Base-by-base conservation (phyloP, 2,888 invertebrate species). In the Argynnis bischoffii region DNA sequence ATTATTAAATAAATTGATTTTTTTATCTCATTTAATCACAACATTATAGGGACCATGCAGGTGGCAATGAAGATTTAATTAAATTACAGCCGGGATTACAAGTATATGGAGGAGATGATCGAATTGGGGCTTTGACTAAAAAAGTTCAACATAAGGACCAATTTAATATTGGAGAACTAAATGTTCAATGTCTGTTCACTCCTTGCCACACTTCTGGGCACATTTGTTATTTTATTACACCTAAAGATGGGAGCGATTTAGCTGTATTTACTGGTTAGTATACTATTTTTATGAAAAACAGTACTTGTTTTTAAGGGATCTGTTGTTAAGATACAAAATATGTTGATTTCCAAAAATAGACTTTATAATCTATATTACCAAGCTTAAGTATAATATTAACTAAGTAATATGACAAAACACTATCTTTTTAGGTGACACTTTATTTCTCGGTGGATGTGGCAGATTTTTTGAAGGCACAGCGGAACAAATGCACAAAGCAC, bases 171-270 rank as follows among this genome's bases (percentile, higher is more conserved):
- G 98, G 98, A 0, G 92, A 93, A 56, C 90, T 99, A 56, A 94
- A 94, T 70, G 95, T 99, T 0, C 93, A 94, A 69, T 99, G 98
- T 82, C 87, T 99, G 47, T 96, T 95, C 75, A 99, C 99, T 2
- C 99, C 99, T 0, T 99, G 99, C 82, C 99, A 99, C 79, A 99
- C 99, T 0, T 93, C 94, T 1, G 99, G 99, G 0, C 99, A 99
- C 79, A 96, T 99, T 77, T 99, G 99, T 87, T 99, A 99, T 85
- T 97, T 94, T 85, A 94, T 99, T 0, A 94, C 94, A 26, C 87
- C 93, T 3, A 90, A 93, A 51, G 86, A 83, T 50, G 89, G 93
- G 21, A 75, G 78, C 66, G 89, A 90, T 48, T 88, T 95, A 15
- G 96, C 95, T 63, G 98, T 99, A 5, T 99, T 99, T 81, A 99